Conservation (phyloP, 2,113 vertebrate genomes). For the Megaleporinus macrocephalus region DNA sequence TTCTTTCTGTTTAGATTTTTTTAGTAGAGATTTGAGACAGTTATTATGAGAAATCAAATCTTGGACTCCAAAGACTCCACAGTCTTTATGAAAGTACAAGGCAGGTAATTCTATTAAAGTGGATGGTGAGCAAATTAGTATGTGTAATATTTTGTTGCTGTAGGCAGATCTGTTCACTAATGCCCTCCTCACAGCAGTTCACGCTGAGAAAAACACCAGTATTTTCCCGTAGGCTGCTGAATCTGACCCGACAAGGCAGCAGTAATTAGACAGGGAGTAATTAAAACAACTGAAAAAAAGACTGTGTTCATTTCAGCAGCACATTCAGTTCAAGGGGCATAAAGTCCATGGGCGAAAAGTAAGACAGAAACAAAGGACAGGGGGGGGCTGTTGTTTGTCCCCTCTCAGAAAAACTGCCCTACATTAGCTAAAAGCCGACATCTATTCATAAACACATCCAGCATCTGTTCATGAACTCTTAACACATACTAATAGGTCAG, state of each 20-base stretch:
- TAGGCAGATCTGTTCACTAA: too few species aligned
- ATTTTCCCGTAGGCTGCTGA: background rate
- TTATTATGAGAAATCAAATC: too few species aligned
- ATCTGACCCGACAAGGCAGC: background rate
- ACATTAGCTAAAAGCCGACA: background rate
- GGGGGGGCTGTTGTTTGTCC: background rate
- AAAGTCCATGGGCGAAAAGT: background rate
- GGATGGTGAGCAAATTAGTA: too few species aligned
- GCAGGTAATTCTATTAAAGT: too few species aligned
- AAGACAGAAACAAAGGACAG: background rate
- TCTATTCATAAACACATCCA: background rate
- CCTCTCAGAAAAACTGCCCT: background rate
- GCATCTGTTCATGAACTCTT: background rate
- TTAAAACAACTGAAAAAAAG: background rate
- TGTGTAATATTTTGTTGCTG: too few species aligned
- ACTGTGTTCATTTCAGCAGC: background rate
- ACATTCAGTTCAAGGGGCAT: background rate
- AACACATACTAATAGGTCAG: background rate
- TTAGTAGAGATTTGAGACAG: too few species aligned
- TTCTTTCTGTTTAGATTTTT: too few species aligned
- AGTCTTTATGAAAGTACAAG: too few species aligned
- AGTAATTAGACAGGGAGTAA: background rate
- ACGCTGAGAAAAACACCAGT: background rate
- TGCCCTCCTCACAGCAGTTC: too few species aligned
- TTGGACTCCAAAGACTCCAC: too few species aligned